Conservation (phyloP, 2,888 invertebrate genomes). For the Poecilobothrus nobilitatus region DNA sequence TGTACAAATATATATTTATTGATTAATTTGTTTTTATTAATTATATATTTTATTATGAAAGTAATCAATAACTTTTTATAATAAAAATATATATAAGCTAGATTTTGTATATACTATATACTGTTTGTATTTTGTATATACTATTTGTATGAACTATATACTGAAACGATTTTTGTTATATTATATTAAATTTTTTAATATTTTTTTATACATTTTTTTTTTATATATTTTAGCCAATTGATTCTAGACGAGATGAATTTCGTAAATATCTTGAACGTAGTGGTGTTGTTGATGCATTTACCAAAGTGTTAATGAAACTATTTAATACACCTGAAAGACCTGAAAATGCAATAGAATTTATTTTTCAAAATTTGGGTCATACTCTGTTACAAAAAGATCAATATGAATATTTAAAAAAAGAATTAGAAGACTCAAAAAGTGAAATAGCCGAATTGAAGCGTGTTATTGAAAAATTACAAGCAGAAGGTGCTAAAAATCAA, state of each 20-base stretch:
- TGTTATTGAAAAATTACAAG: conserved; percentile 11
- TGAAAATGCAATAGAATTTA: conserved; percentile 37
- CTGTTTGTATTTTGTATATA: no score
- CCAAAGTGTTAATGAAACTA: conserved; percentile 39
- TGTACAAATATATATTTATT: no score
- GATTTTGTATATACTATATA: no score
- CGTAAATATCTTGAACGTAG: conserved; percentile 41
- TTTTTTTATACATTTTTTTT: no score
- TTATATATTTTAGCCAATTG: conserved; percentile 35
- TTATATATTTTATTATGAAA: no score
- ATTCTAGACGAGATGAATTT: conserved; percentile 42
- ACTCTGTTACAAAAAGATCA: conserved; percentile 34
- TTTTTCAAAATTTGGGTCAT: conserved; percentile 36
- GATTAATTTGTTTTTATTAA: no score
- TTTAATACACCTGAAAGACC: conserved; percentile 33
- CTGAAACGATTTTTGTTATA: no score
- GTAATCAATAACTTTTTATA: no score
- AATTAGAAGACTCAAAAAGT: conserved; percentile 32
- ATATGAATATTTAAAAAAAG: conserved; percentile 33
- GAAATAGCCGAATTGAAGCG: conserved; percentile 28
- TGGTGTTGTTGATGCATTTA: conserved; percentile 40
- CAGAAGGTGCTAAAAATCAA: neutral
- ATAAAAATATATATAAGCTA: no score
- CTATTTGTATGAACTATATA: no score
- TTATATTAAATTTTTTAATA: no score